Base-by-base conservation (phyloP, 2,888 invertebrate genomes). In the Lampropteryx suffumata region DNA sequence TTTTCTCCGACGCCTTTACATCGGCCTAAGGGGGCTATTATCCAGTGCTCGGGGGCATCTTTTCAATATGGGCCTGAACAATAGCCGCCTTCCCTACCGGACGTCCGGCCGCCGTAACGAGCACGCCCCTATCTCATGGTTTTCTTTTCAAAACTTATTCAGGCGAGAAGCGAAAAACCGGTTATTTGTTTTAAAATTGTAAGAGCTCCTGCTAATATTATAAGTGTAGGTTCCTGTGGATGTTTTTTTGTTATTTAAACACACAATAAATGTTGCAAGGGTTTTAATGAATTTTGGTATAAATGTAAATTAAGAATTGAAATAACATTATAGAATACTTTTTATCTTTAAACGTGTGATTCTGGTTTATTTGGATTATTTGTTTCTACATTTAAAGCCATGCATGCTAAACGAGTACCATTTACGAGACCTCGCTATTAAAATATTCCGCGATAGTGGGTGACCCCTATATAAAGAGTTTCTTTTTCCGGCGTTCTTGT, bases 21-120 rank as follows among this genome's bases (percentile, higher is more conserved):
- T 65, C 61, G 64, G 62, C 63, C 59, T 57, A 59, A 57, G 58
- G 61, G 61, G 54, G 59, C 76, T 70, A 82, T 85, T 84, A 83
- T 81, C 74, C 74, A 67, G 71, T 61, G 70, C 76, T 73, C 65
- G 62, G 70, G 73, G 76, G 73, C 82, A 78, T 83, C 83, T 85
- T 84, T 84, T 83, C 84, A 87, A 87, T 86, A 86, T 79, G 76
- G 75, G 69, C 61, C 71, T 71, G 84, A 82, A 87, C 85, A 88
- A 88, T 84, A 71, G 68, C 58, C 59, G 67, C 72, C 74, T 74
- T 82, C 82, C 79, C 76, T 73, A 62, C 67, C 79, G 85, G 84
- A 84, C 64, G 67, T 86, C 86, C 84, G 84, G 71, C 59, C 68
- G 65, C 65, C 73, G 76, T 83, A 84, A 84, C 84, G 81, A 83